Percentiles rank a stretch among this genome's conserved stretches.
These are phyloP conservation scores for Ancistrus triradiatus DNA, from an alignment of 2,113 vertebrate genomes.

Conservation along the genomic window DNA sequence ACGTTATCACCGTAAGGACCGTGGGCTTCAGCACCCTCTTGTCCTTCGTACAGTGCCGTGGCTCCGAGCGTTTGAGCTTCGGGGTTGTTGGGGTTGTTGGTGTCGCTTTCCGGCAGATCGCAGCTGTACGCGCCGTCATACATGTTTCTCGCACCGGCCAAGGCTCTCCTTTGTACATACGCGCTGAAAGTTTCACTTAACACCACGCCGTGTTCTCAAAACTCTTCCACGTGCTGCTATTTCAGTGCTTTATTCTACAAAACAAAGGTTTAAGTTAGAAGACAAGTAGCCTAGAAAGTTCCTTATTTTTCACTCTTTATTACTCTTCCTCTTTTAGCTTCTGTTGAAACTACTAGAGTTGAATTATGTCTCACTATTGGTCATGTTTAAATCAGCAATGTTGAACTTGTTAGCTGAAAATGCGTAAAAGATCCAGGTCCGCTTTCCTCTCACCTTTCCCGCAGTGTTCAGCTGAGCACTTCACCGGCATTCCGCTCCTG, in stretches of 20 bases:
- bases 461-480: too few species aligned
- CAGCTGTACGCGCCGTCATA: constrained; percentile 30
- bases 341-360: too few species aligned
- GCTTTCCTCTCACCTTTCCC: too few species aligned
- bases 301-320: too few species aligned
- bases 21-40: constrained; percentile 2
- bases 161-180: constrained; percentile 40
- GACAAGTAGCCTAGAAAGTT: neutral
- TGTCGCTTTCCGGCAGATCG: neutral
- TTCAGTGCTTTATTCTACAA: neutral
- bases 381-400: too few species aligned
- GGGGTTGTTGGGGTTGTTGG: constrained; percentile 7
- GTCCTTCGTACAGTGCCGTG: neutral
- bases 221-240: too few species aligned
- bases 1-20: constrained; percentile 20
- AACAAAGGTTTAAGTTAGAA: neutral
- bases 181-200: constrained; percentile 4
- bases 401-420: too few species aligned
- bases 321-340: too few species aligned
- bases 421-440: too few species aligned
- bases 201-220: constrained; percentile 9
- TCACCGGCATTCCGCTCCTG: too few species aligned
- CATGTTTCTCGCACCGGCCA: constrained; percentile 45
- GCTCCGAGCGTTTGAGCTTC: neutral
- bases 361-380: too few species aligned